phyloP scores from a whole-genome alignment of 1,140 invertebrate genomes.

The Leptestheria dahalacensis region DNA sequence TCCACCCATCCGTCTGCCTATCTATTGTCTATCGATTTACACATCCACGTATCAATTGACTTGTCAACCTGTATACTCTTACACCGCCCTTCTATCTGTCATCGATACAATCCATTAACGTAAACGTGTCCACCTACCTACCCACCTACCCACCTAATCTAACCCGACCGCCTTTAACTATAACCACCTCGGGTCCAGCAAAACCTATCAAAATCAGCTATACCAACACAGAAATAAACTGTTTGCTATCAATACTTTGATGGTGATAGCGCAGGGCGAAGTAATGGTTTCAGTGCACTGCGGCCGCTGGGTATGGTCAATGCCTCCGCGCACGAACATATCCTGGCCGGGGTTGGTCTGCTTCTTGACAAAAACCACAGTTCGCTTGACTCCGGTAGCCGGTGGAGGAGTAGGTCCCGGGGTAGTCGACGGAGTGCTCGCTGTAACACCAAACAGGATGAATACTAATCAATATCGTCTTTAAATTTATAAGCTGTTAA shows the following conservation, averaged over 20 bases:
- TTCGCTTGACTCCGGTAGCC: slow-evolving; percentile 23
- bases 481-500: not conserved
- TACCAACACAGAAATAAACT: not conserved
- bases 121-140: no score
- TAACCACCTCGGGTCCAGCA: no score
- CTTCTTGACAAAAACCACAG: slow-evolving; percentile 30
- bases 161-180: no score
- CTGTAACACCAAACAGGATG: not conserved
- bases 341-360: slow-evolving; percentile 30
- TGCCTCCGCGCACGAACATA: slow-evolving; percentile 34
- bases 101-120: no score
- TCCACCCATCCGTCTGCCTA: no score
- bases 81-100: no score
- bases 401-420: slow-evolving; percentile 19
- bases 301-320: slow-evolving; percentile 21
- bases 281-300: slow-evolving; percentile 17
- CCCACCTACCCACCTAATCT: no score
- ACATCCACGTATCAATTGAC: no score
- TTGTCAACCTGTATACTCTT: no score
- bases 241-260: slow-evolving; percentile 21
- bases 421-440: slow-evolving; percentile 10
- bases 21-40: no score
- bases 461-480: not conserved
- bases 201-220: no score
- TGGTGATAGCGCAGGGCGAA: slow-evolving; percentile 29